Percentiles rank a stretch among this genome's conserved stretches.
Conservation (phyloP, 2,113 vertebrate genomes). For the Trichomycterus rosablanca region DNA sequence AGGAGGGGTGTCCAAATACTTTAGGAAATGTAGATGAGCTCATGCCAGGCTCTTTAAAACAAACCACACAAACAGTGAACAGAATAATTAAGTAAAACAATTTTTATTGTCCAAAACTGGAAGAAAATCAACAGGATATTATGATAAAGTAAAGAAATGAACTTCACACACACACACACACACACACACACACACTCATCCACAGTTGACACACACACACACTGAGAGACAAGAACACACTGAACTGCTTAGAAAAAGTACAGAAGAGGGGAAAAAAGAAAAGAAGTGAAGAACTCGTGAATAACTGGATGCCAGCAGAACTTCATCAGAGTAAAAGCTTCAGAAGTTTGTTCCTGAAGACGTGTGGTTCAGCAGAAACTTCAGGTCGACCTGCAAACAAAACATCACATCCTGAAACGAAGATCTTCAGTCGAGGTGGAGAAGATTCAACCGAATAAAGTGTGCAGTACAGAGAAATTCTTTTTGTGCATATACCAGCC, state of each 20-base stretch:
- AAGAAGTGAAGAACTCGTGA: conserved; percentile 27
- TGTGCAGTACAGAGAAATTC: no score
- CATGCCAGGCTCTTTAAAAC: no score
- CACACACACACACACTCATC: conserved; percentile 43
- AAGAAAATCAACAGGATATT: not conserved
- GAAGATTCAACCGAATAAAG: no score
- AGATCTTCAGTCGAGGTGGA: no score
- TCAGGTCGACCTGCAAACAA: conserved; percentile 55
- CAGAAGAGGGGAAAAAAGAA: not conserved
- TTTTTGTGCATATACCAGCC: no score
- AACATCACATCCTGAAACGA: no score
- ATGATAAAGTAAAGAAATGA: no score
- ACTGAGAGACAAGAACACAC: not conserved
- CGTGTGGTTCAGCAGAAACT: not conserved
- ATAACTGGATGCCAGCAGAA: conserved; percentile 61
- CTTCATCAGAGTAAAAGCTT: conserved; percentile 37
- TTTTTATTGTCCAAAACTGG: not conserved
- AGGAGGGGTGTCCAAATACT: no score
- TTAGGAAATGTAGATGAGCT: no score
- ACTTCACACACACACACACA: conserved; percentile 38
- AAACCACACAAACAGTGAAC: no score
- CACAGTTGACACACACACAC: conserved; percentile 37
- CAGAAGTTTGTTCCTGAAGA: conserved; percentile 6
- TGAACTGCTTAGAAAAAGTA: not conserved
- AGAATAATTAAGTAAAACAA: no score